Conservation (phyloP, 2,113 vertebrate genomes). For the Neotoma lepida region DNA sequence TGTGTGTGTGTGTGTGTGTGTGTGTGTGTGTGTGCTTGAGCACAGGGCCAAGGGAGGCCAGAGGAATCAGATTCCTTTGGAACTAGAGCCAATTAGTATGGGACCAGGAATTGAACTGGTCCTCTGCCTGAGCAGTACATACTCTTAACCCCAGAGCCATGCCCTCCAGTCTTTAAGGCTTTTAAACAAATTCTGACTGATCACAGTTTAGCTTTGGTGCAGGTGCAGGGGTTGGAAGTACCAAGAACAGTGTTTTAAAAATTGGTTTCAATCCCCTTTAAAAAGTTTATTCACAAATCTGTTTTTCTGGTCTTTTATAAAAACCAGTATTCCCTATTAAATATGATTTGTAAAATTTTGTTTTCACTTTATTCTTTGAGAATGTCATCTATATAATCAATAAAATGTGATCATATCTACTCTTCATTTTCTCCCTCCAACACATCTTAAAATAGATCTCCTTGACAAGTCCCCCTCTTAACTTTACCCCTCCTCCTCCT, state of each 20-base stretch:
- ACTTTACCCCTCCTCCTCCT: background rate
- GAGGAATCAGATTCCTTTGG: background rate
- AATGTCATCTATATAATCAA: too few relatives aligned
- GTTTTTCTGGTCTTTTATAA: background rate
- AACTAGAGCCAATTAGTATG: background rate
- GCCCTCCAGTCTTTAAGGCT: background rate
- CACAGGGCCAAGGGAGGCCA: too few relatives aligned
- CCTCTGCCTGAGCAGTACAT: too few relatives aligned
- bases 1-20: background rate
- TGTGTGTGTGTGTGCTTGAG: background rate
- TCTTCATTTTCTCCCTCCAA: too few relatives aligned
- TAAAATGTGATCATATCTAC: background rate
- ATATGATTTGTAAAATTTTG: background rate
- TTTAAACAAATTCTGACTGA: background rate
- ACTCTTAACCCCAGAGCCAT: background rate
- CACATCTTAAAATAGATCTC: background rate
- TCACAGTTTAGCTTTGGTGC: background rate
- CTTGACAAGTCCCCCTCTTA: background rate
- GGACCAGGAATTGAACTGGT: background rate
- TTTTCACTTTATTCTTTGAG: background rate
- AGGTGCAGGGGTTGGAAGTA: rapidly evolving
- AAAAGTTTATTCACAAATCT: background rate
- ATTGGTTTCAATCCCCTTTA: background rate
- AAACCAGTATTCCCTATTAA: background rate
- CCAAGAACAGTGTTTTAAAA: background rate